Base-by-base conservation (phyloP, 2,113 vertebrate genomes). In the Callionymus lyra region DNA sequence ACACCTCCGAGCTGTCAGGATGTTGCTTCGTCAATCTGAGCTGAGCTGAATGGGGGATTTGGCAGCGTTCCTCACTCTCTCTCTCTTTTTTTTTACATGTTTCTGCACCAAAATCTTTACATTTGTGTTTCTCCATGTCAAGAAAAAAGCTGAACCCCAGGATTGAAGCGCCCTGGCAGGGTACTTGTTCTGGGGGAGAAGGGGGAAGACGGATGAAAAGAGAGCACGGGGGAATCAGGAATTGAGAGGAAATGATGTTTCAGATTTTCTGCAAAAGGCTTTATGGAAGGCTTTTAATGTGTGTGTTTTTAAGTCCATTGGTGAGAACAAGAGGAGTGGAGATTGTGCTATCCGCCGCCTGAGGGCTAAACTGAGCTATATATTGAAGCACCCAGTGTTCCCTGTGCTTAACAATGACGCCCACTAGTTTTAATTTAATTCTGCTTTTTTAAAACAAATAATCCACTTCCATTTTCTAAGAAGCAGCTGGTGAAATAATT, bases 361-460 rank as follows among this genome's bases (percentile, higher is more conserved):
- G 47, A 60, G 68, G 72, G 67, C 58, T 53, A 50, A 38, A 60
- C 73, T 76, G 67, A 69, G 74, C 74, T 66, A 70, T 77, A 68
- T 63, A 65, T 77, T 79, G 77, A 82, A 82, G 69, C 73, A 58
- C 55, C 67, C 66, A 70, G 72, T 79, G 80, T 80, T 75, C 64
- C 65, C 21, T 27, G 38, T 46, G 50, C 66, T 65, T 52, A 76
- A 81, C 79, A 81, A 82, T 82, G 76, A 82, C 79, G 74, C 79
- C 79, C 70, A 82, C 79, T 58, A 74, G 53, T 80, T 74, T 77
- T 77, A 67, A 77, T 76, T 81, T 70, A 77, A 79, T 76, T 70
- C 74, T 63, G 65, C 41, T 65, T 57, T 48, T 19, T 18, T 9
- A 12, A 34, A 68, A 53, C 63, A 74, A 77, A 76, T 79, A 68